Evolutionary conservation across 23 tunicate genomes (phyloP), one percentile per base, ranked within the genome.

Genomic region (Trididemnum clinides): DNA sequence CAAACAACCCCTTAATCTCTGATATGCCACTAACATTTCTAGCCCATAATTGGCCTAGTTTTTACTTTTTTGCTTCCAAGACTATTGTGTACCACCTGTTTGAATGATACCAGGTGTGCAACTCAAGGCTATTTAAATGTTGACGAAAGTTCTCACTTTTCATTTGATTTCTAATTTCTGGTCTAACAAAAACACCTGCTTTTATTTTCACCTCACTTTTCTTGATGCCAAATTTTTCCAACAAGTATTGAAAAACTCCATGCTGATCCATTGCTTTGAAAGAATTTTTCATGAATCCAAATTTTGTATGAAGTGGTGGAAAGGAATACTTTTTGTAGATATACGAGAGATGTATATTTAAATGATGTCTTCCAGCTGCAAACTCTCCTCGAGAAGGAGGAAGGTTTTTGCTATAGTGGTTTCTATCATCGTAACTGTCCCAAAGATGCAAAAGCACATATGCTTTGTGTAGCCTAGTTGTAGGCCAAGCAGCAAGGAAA

Each of bases 361-460:
- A 76, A 33, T 82, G 64, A 28, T 63, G 64, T 27, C 58, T 82
- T 25, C 86, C 86, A 33, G 33, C 28, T 36, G 54, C 28, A 0
- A 15, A 57, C 35, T 82, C 22, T 63, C 64, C 75, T 64, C 77
- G 76, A 19, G 86, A 57, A 33, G 33, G 75, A 57, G 57, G 34
- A 82, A 82, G 30, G 15, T 29, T 82, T 34, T 27, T 33, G 22
- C 76, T 23, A 64, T 63, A 82, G 75, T 82, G 86, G 36, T 82
- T 82, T 25, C 76, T 82, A 54, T 78, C 83, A 28, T 78, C 36
- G 21, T 77, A 77, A 64, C 86, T 64, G 0, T 82, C 75, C 86
- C 86, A 82, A 33, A 82, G 86, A 39, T 77, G 64, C 27, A 82
- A 31, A 82, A 64, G 31, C 75, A 82, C 75, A 82, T 82, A 58